Conservation (phyloP, 2,797 vertebrate species). For the Amblyopsis hoosieri region DNA sequence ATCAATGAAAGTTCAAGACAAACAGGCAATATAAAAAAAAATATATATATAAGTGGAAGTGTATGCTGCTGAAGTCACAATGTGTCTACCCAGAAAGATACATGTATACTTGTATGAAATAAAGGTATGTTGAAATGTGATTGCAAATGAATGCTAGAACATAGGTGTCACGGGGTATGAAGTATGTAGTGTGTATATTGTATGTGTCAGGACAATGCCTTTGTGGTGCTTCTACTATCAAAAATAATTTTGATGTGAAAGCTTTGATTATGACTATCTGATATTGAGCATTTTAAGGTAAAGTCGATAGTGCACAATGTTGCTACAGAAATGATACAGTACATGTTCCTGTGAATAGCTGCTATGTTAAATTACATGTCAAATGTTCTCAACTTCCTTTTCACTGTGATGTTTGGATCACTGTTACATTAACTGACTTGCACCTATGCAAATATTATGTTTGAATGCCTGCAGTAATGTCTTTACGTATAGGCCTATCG, state of each 20-base stretch:
- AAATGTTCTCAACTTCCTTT: constrained; percentile 28
- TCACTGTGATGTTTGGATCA: constrained; percentile 36
- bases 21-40: no score
- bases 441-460: constrained; percentile 63
- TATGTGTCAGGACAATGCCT: no score
- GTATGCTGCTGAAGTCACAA: no score
- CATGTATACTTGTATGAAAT: no score
- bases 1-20: no score
- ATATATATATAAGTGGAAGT: no score
- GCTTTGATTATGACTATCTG: constrained; percentile 63
- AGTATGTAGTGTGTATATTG: no score
- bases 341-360: constrained; percentile 51
- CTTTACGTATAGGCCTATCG: constrained; percentile 40
- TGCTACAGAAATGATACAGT: constrained; percentile 7
- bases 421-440: constrained; percentile 36
- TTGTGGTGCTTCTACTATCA: no score
- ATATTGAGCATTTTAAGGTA: constrained; percentile 32
- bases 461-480: constrained; percentile 35
- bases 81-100: no score
- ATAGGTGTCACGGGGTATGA: no score
- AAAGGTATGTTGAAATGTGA: no score
- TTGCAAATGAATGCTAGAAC: no score
- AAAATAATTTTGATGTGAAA: constrained; percentile 36
- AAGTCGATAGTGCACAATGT: constrained; percentile 38
- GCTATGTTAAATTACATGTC: constrained; percentile 31